Evolutionary conservation across 2,113 vertebrate species (phyloP).

Genomic region (Ceyx melanurus): DNA sequence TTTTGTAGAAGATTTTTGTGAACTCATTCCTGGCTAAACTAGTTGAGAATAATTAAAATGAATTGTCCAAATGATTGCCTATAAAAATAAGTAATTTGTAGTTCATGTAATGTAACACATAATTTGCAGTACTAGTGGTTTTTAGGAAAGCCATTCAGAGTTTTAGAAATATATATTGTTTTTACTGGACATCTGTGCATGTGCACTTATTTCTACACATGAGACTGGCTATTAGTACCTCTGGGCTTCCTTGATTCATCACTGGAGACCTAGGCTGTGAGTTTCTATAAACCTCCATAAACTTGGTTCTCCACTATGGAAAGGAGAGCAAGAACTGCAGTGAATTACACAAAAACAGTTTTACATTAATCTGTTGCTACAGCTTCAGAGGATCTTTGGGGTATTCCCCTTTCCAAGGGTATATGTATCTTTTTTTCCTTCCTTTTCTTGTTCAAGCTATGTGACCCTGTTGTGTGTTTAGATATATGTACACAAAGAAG

Average conservation of each 20-base stretch:
- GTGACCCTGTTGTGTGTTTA: not conserved
- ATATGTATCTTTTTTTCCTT: not conserved
- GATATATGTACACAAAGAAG: not conserved
- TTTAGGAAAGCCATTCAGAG: not conserved
- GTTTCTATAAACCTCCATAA: not conserved
- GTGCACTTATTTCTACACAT: not conserved
- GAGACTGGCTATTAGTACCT: not conserved
- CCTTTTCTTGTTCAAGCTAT: not conserved
- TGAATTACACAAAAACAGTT: not conserved
- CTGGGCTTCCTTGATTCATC: not conserved
- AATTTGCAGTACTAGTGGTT: not conserved
- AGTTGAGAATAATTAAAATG: not conserved
- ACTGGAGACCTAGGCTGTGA: not conserved
- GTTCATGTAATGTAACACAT: not conserved
- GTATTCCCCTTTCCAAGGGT: not conserved
- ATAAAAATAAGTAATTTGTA: not conserved
- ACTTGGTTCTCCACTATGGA: not conserved
- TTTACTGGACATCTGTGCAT: not conserved
- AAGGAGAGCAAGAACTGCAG: not conserved
- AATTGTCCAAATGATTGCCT: not conserved
- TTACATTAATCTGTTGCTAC: not conserved
- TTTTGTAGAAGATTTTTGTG: not conserved
- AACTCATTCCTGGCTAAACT: not conserved
- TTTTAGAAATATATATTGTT: not conserved
- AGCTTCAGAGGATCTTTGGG: not conserved